phyloP scores from a whole-genome alignment of 2,113 vertebrate species.

The Microtus oregoni region DNA sequence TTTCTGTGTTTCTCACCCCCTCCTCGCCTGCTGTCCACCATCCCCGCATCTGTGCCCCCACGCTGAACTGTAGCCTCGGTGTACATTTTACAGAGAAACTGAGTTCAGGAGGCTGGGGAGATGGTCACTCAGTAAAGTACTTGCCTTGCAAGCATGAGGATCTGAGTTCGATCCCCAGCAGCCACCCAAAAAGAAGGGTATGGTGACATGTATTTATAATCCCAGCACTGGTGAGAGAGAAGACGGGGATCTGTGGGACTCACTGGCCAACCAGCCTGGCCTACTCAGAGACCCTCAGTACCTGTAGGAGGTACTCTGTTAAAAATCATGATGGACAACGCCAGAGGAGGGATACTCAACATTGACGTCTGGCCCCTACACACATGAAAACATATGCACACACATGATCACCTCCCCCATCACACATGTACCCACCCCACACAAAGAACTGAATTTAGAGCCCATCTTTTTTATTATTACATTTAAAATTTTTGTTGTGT shows the following conservation, averaged over 20 bases:
- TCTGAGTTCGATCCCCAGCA: neutral
- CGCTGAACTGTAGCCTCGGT: neutral
- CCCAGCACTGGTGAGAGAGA: neutral
- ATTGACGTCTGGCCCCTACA: neutral
- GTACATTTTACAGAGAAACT: neutral
- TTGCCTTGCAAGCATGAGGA: neutral
- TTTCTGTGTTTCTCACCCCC: neutral
- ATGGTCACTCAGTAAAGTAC: neutral
- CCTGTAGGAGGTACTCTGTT: neutral
- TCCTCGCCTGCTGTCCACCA: accelerated
- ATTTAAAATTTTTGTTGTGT: neutral
- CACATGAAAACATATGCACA: neutral
- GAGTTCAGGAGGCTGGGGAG: neutral
- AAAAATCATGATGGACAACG: neutral
- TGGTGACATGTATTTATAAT: neutral
- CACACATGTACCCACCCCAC: neutral
- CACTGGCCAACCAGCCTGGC: neutral
- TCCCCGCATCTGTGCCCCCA: accelerated
- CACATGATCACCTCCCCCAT: neutral
- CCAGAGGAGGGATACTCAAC: neutral
- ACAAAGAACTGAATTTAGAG: neutral
- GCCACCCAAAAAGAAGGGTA: no score
- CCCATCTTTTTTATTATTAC: neutral
- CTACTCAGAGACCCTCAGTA: neutral
- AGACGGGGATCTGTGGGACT: neutral